These are phyloP conservation scores for Microhierax caerulescens DNA, from an alignment of 2,797 vertebrate genomes.

Conservation along the genomic window DNA sequence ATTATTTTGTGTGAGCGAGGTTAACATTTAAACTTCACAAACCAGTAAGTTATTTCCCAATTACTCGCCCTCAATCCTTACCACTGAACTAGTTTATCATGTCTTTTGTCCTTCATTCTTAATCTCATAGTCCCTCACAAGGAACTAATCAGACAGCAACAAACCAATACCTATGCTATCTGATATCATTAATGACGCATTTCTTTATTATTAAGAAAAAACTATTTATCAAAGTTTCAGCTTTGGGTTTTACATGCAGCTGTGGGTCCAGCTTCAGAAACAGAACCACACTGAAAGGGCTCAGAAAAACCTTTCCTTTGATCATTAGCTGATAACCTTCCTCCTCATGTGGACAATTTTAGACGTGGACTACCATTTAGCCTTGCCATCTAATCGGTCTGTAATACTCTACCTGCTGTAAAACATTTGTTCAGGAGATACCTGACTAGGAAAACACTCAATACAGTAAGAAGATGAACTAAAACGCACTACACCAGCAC, in stretches of 20 bases:
- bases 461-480: neutral
- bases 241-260: neutral
- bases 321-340: neutral
- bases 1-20: neutral
- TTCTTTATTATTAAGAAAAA: constrained; percentile 2
- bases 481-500: rapidly evolving
- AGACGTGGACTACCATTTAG: neutral
- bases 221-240: neutral
- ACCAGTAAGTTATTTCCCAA: neutral
- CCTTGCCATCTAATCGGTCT: neutral
- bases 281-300: neutral
- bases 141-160: constrained; percentile 15
- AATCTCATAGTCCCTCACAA: neutral
- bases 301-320: neutral
- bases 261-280: neutral
- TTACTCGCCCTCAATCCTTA: neutral
- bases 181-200: neutral
- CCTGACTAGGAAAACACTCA: neutral
- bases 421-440: neutral
- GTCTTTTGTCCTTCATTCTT: neutral
- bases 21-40: neutral
- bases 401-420: neutral
- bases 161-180: neutral
- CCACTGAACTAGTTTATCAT: neutral
- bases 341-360: neutral